A percentile compares a stretch with the other conserved stretches of the same genome.
Evolutionary conservation across 1,140 invertebrate genomes (phyloP).

Genomic region (Marisa cornuarietis): DNA sequence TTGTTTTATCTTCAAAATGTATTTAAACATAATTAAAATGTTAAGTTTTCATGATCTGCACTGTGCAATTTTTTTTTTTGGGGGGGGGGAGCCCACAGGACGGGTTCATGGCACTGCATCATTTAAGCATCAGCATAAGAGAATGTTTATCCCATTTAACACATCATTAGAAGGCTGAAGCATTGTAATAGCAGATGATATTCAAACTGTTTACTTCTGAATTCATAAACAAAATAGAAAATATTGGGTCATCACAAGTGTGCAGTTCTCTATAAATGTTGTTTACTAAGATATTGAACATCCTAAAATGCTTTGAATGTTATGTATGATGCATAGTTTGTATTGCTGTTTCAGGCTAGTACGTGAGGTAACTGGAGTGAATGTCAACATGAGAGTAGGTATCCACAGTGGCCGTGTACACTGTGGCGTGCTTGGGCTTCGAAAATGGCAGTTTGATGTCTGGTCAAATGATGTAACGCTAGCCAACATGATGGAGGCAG

Average conservation of each 20-base stretch:
- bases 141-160: too few relatives aligned
- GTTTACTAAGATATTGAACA: neutral
- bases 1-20: too few relatives aligned
- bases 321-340: neutral
- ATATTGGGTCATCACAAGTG: neutral
- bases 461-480: conserved; percentile 97
- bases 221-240: too few relatives aligned
- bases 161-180: too few relatives aligned
- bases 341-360: conserved; percentile 45
- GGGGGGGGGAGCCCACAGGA: too few relatives aligned
- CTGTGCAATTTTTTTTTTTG: too few relatives aligned
- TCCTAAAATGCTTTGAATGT: neutral
- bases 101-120: too few relatives aligned
- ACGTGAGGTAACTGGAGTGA: conserved; percentile 51
- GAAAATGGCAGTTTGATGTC: conserved; percentile 97
- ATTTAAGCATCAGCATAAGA: too few relatives aligned
- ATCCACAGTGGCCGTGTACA: conserved; percentile 92
- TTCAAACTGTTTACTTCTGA: too few relatives aligned
- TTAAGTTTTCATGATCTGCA: too few relatives aligned
- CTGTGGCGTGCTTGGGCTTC: conserved; percentile 89
- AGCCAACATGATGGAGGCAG: conserved; percentile 92
- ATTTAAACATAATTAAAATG: too few relatives aligned
- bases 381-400: conserved; percentile 94
- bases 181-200: too few relatives aligned
- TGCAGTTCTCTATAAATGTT: neutral